Evolutionary conservation across 2,797 vertebrate species (phyloP), one percentile per base, ranked within the genome.

Genomic region (Naso thynnoides): DNA sequence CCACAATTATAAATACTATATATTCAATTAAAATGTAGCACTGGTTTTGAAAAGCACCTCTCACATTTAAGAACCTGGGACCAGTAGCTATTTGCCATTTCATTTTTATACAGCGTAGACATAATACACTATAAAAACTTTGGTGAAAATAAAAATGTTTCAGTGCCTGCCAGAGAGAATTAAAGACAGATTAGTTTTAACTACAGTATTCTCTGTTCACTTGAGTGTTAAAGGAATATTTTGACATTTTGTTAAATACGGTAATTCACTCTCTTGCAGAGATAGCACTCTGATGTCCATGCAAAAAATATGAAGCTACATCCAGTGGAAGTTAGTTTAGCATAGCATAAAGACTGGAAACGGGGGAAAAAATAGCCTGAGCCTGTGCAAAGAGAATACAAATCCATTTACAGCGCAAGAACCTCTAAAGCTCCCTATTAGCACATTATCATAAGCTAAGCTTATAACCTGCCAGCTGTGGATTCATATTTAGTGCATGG

Each of bases 141-240:
- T 45, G 3, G 4, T 3, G 18, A 2, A 9, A 52, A 8, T 29
- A 26, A 3, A 27, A 5, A 19, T 29, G 15, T 23, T 36, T 36
- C 8, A 36, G 33, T 36, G 33, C 33, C 38, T 36, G 6, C 44
- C 23, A 38, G 31, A 52, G 18, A 18, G 23, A 41, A 14, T 21
- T 45, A 13, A 55, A 47, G 52, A 36, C 33, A 36, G 6, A 21
- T 36, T 67, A 5, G 27, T 45, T 55, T 65, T 23, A 55, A 45
- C 48, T 23, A 31, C 13, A 19, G 8, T 4, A 29, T 18, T 31
- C 6, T 26, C 16, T 39, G 2, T 38, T 45, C 13, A 6, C 36
- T 19, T 23, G 33, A 56, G 36, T 54, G 23, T 55, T 24, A 45
- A 39, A 24, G 10, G 29, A 31, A 44, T 44, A 33, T 33, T 47